phyloP scores from a whole-genome alignment of 2,797 vertebrate species.

The Alauda arvensis region DNA sequence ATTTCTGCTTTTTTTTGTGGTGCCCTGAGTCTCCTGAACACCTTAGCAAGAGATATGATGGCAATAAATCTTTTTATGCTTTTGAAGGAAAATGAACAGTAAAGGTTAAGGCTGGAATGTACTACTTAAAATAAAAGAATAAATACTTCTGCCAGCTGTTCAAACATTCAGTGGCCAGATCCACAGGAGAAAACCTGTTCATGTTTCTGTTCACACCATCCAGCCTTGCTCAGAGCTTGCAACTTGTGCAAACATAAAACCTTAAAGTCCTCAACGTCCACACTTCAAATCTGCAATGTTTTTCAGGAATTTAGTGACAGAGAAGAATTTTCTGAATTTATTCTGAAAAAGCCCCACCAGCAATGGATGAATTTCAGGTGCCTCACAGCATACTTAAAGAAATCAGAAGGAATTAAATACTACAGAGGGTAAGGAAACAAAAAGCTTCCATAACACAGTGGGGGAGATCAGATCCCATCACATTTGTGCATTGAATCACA shows the following conservation, averaged over 20 bases:
- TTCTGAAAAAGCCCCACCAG: background rate
- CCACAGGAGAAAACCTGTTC: background rate
- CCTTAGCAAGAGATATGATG: background rate
- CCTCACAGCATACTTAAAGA: background rate
- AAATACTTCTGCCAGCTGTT: constrained; percentile 36
- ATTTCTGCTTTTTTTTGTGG: background rate
- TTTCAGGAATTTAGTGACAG: background rate
- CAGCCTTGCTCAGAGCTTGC: background rate
- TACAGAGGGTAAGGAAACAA: background rate
- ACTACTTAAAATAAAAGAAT: constrained; percentile 4
- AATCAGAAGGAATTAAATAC: background rate
- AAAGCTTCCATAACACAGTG: background rate
- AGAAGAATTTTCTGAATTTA: background rate
- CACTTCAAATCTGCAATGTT: background rate
- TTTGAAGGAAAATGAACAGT: constrained; percentile 3
- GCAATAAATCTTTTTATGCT: background rate
- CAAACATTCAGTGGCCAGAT: constrained; percentile 1
- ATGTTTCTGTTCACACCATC: background rate
- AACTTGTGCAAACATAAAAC: background rate
- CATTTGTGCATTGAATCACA: background rate
- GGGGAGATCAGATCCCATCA: background rate
- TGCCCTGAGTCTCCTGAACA: background rate
- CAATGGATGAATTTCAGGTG: background rate
- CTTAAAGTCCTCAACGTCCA: background rate
- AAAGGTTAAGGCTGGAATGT: constrained; percentile 26